A percentile compares a stretch with the other conserved stretches of the same genome.
phyloP scores from a whole-genome alignment of 2,113 vertebrate species.

The Myiozetetes cayanensis region DNA sequence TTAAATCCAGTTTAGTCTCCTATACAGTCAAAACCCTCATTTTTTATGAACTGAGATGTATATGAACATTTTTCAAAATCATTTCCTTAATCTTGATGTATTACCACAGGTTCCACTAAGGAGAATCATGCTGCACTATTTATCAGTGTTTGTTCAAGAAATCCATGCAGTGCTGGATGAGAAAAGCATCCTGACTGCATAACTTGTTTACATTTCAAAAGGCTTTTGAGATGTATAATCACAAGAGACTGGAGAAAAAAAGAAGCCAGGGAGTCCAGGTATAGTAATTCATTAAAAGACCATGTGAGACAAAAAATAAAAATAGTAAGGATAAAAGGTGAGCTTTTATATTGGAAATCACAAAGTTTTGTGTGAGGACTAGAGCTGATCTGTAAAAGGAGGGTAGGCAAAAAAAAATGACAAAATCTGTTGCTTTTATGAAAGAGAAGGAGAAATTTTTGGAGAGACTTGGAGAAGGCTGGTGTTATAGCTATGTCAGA shows the following conservation, averaged over 20 bases:
- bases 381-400: neutral
- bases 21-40: neutral
- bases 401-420: neutral
- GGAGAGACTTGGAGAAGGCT: neutral
- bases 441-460: neutral
- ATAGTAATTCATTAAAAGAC: neutral
- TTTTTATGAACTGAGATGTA: neutral
- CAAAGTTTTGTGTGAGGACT: neutral
- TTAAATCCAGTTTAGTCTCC: neutral
- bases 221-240: neutral
- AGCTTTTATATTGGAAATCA: neutral
- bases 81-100: neutral
- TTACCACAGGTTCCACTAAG: neutral
- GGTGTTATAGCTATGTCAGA: neutral
- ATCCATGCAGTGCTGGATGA: neutral
- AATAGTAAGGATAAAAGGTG: neutral
- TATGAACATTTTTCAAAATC: neutral
- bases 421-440: neutral
- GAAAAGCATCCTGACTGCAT: neutral
- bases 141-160: neutral
- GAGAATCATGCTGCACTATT: neutral
- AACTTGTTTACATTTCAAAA: constrained; percentile 5
- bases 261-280: neutral
- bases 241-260: neutral
- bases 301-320: neutral